A percentile compares a stretch with the other conserved stretches of the same genome.
These are phyloP conservation scores for Proteles cristata DNA, from an alignment of 2,113 vertebrate genomes.

Conservation along the genomic window DNA sequence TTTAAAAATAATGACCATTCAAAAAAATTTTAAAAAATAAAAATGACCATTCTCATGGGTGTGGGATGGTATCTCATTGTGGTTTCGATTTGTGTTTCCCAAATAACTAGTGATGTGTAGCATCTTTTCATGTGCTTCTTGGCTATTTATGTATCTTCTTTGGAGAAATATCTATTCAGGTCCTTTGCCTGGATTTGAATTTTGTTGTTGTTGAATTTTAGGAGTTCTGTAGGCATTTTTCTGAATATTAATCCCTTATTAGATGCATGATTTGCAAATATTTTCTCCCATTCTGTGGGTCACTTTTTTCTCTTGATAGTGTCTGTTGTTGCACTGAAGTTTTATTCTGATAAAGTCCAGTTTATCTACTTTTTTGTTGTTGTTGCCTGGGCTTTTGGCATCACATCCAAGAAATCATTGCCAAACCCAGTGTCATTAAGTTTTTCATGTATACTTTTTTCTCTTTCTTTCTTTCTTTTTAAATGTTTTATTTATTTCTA, in stretches of 20 bases:
- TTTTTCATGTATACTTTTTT: not conserved
- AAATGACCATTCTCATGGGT: not conserved
- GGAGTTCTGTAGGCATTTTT: not conserved
- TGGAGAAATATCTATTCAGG: not conserved
- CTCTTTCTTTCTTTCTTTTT: not conserved
- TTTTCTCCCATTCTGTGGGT: not conserved
- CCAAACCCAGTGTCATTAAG: not conserved
- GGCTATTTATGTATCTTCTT: not conserved
- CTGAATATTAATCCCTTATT: not conserved
- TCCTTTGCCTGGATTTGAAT: not conserved
- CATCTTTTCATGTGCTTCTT: not conserved
- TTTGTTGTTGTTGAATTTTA: not conserved
- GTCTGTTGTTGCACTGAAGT: not conserved
- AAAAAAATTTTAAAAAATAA: too few relatives aligned
- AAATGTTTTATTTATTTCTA: too few relatives aligned
- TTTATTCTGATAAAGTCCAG: conserved; percentile 32
- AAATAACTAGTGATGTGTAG: not conserved
- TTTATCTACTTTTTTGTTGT: not conserved
- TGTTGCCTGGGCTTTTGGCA: conserved; percentile 8
- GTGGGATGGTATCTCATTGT: not conserved
- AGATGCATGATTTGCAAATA: conserved; percentile 25
- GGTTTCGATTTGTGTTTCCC: conserved; percentile 1
- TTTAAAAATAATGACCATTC: not conserved
- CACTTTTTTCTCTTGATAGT: conserved; percentile 1
- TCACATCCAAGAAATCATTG: not conserved